Percentiles rank a stretch among this genome's conserved stretches.
Conservation (phyloP, 2,888 invertebrate species). For the Lycia hirtaria region DNA sequence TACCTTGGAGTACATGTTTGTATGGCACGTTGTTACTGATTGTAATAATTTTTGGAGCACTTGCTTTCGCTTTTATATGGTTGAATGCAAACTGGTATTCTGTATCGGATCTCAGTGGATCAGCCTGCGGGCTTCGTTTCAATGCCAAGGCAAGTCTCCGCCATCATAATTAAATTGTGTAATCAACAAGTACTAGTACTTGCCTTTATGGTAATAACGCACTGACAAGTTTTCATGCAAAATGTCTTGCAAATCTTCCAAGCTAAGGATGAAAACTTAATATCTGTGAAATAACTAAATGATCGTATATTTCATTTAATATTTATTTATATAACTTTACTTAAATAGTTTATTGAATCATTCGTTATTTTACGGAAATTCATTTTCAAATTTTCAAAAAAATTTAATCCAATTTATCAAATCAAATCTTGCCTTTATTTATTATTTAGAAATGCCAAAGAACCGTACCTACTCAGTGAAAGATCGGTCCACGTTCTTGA, state of each 20-base stretch:
- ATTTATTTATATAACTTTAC: no score
- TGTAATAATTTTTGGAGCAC: constrained; percentile 73
- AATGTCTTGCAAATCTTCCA: background rate
- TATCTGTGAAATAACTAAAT: background rate
- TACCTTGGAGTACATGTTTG: constrained; percentile 82
- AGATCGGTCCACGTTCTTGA: no score
- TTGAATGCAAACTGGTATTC: constrained; percentile 66
- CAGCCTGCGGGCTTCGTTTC: constrained; percentile 51
- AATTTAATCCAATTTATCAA: no score
- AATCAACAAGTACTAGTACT: constrained; percentile 42
- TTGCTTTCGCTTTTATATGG: constrained; percentile 77
- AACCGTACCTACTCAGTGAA: no score
- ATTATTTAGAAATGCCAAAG: no score
- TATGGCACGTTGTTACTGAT: constrained; percentile 65
- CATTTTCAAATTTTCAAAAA: no score
- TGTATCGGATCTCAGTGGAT: constrained; percentile 27
- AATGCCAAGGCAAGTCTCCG: constrained; percentile 72
- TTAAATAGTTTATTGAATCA: no score
- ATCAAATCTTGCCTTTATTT: no score
- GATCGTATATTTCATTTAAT: no score
- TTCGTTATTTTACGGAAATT: no score
- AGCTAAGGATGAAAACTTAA: background rate
- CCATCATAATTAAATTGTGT: constrained; percentile 53
- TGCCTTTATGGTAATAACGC: constrained; percentile 23
- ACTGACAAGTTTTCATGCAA: background rate